Base-by-base conservation (phyloP, 2,113 vertebrate species). In the Spheniscus mendiculus region DNA sequence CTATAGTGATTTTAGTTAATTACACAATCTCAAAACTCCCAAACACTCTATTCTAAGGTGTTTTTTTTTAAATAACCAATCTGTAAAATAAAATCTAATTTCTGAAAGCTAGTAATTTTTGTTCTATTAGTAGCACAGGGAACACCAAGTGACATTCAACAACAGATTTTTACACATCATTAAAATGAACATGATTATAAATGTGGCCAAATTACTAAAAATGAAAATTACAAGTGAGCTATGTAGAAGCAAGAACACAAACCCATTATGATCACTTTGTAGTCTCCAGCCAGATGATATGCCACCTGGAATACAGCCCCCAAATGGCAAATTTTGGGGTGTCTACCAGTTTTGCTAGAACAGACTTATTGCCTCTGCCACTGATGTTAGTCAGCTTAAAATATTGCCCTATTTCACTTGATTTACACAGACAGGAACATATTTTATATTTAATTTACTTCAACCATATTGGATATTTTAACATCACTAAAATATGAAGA, bases 1-100 rank as follows among this genome's bases (percentile, higher is more conserved):
- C 88, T 80, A 77, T 55, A 96, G 92, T 62, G 70, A 97, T 91
- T 93, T 85, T 56, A 79, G 77, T 79, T 90, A 94, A 91, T 95
- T 96, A 85, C 74, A 65, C 78, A 74, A 95, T 83, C 62, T 83
- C 71, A 55, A 55, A 90, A 89, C 25, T 87, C 73, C 70, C 70
- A 91, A 95, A 83, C 45, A 87, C n/a, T 58, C 44, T 42, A n/a
- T n/a, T n/a, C n/a, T n/a, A n/a, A n/a, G n/a, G n/a, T n/a, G n/a
- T 17, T 42, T 30, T 69, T 74, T 79, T 83, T 42, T 12, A 42
- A 15, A 42, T 42, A 42, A 42, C 21, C 8, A 69, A 87, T 56
- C 69, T 81, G 49, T 59, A 73, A 87, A 90, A 89, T 65, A 89
- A 95, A 95, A 88, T 30, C 26, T 52, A 30, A 83, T 93, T 95